Conservation (phyloP, 2,888 invertebrate genomes). For the Drosophila nr. fundita region DNA sequence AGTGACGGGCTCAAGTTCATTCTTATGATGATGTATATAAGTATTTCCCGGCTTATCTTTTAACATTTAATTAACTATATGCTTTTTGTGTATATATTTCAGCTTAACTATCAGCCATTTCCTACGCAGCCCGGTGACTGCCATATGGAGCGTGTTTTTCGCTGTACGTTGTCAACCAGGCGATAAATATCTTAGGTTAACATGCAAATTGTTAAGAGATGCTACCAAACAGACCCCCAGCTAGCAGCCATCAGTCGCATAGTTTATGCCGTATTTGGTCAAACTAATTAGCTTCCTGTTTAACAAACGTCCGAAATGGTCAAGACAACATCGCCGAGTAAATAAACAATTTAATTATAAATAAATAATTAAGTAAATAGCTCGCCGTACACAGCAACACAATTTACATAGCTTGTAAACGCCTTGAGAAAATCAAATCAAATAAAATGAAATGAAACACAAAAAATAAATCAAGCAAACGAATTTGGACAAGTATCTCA, state of each 20-base stretch:
- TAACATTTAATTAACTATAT: constrained; percentile 64
- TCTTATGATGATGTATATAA: background rate
- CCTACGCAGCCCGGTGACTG: constrained; percentile 46
- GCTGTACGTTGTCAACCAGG: constrained; percentile 46
- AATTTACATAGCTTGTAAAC: constrained; percentile 75
- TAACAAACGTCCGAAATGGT: constrained; percentile 55
- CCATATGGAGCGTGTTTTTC: constrained; percentile 38
- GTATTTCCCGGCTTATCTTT: constrained; percentile 43
- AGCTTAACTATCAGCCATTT: constrained; percentile 41
- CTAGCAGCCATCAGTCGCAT: constrained; percentile 59
- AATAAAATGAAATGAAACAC: constrained; percentile 6
- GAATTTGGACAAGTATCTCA: constrained; percentile 56
- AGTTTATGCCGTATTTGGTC: constrained; percentile 71
- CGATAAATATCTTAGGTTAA: constrained; percentile 53
- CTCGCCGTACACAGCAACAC: constrained; percentile 46
- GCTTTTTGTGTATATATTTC: constrained; percentile 16
- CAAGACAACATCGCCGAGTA: constrained; percentile 59
- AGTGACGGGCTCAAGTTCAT: constrained; percentile 50
- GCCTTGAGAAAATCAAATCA: constrained; percentile 26
- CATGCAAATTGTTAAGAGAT: constrained; percentile 63
- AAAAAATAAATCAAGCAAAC: constrained; percentile 55
- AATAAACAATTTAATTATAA: constrained; percentile 78
- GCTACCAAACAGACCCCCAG: constrained; percentile 56
- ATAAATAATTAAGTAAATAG: constrained; percentile 75
- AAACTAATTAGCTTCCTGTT: constrained; percentile 80